phyloP scores from a whole-genome alignment of 2,888 invertebrate species.

The Argyra leucocephala region DNA sequence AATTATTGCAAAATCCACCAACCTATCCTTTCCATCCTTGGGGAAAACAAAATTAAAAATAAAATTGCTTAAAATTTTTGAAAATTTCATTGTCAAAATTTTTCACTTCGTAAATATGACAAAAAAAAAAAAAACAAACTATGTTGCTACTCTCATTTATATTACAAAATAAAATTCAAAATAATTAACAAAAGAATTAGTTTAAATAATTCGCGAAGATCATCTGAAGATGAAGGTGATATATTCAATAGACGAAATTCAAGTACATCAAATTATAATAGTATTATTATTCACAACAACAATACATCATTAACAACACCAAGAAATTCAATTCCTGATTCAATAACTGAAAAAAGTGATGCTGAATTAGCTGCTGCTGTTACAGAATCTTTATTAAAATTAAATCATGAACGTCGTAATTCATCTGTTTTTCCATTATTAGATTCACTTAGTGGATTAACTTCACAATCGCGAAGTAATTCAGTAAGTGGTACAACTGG shows the following conservation, averaged over 20 bases:
- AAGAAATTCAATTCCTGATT: background rate
- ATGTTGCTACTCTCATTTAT: background rate
- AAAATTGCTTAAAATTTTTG: background rate
- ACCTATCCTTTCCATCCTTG: constrained; percentile 13
- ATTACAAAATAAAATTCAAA: constrained; percentile 19
- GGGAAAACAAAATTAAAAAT: background rate
- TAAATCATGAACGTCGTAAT: background rate
- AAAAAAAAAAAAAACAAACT: constrained; percentile 15
- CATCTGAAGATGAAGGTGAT: constrained; percentile 43
- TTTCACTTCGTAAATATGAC: background rate
- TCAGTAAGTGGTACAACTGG: constrained; percentile 9
- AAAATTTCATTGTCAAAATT: background rate
- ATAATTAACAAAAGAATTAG: constrained; percentile 36
- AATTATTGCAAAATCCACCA: background rate
- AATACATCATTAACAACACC: background rate
- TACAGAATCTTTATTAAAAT: constrained; percentile 11
- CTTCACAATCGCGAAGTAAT: constrained; percentile 4
- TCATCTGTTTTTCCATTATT: constrained; percentile 4
- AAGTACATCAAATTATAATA: background rate
- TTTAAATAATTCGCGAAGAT: constrained; percentile 44
- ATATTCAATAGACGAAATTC: constrained; percentile 7
- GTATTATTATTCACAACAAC: constrained; percentile 5
- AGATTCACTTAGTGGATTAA: background rate
- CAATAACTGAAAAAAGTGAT: constrained; percentile 4
- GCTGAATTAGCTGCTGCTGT: constrained; percentile 12